Conservation (phyloP, 2,797 vertebrate species). For the Sibirionetta formosa region DNA sequence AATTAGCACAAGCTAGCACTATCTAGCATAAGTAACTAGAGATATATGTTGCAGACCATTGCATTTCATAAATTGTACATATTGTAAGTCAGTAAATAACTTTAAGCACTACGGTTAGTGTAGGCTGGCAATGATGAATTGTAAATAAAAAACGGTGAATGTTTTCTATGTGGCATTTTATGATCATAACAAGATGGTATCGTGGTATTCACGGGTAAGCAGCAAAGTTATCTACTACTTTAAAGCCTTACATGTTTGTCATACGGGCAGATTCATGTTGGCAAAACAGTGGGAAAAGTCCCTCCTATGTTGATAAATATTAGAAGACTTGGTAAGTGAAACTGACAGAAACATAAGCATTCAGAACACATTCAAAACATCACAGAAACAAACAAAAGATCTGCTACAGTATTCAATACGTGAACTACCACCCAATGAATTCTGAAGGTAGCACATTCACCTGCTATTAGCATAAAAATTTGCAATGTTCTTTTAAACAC, state of each 20-base stretch:
- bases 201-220: background rate
- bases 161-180: background rate
- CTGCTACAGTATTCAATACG: background rate
- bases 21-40: background rate
- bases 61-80: background rate
- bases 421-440: background rate
- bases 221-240: background rate
- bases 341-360: conserved; percentile 7
- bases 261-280: background rate
- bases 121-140: background rate
- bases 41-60: background rate
- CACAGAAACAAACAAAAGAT: background rate
- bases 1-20: background rate
- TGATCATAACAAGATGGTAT: background rate
- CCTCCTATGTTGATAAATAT: conserved; percentile 2
- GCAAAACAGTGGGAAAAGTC: conserved; percentile 16
- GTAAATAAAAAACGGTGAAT: conserved; percentile 18
- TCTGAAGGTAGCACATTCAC: background rate
- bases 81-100: background rate
- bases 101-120: background rate
- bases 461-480: background rate
- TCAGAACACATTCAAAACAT: background rate
- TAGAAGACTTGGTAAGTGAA: background rate
- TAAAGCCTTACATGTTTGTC: background rate
- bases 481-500: background rate